phyloP scores from a whole-genome alignment of 2,797 vertebrate species.

The Oophaga sylvatica region DNA sequence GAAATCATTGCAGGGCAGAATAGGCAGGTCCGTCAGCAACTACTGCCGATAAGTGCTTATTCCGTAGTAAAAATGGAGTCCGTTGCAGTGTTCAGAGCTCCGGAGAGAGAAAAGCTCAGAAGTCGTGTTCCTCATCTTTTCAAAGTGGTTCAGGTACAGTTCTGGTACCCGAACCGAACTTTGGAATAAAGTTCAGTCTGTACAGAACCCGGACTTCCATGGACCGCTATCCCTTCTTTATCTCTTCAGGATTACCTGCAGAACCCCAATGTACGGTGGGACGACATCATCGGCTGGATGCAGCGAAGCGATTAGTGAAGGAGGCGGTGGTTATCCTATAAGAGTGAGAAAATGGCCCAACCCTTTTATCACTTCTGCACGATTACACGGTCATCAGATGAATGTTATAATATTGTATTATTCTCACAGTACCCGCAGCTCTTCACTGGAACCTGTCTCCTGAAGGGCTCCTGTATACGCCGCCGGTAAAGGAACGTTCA shows the following conservation, averaged over 20 bases:
- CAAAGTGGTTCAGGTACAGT: too few species aligned
- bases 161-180: too few species aligned
- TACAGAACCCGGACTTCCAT: too few species aligned
- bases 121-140: too few species aligned
- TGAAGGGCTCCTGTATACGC: slow-evolving; percentile 92
- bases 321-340: slow-evolving; percentile 96
- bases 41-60: too few species aligned
- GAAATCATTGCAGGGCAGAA: too few species aligned
- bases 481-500: slow-evolving; percentile 78
- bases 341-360: slow-evolving; percentile 72
- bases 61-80: too few species aligned
- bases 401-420: neutral
- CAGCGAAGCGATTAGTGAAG: slow-evolving; percentile 95
- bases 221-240: slow-evolving; percentile 36
- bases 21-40: too few species aligned
- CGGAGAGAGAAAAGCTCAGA: too few species aligned
- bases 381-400: neutral
- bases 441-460: slow-evolving; percentile 92
- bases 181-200: too few species aligned
- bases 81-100: too few species aligned
- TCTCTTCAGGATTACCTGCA: slow-evolving; percentile 93
- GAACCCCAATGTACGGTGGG: slow-evolving; percentile 90
- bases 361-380: neutral
- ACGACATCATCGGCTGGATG: slow-evolving; percentile 92
- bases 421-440: slow-evolving; percentile 87